Evolutionary conservation across 2,888 invertebrate genomes (phyloP), one percentile per base, ranked within the genome.

Genomic region (Spilarctia lutea): DNA sequence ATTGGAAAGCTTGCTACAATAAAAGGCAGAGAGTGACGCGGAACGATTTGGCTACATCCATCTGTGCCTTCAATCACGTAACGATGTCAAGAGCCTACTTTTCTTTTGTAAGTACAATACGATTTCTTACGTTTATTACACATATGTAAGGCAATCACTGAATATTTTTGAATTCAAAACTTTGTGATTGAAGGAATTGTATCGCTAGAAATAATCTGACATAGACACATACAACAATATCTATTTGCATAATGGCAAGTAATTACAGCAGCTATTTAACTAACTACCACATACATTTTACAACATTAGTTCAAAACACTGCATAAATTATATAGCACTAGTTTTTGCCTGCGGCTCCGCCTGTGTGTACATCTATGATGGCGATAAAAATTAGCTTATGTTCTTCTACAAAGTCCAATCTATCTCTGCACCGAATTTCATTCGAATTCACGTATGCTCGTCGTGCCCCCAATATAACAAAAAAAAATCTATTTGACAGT

Each of bases 1-100:
- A 93, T 93, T 93, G 92, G 90, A 92, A 93, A 91, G 89, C 90
- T 90, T 87, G 90, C 88, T 89, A 91, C 90, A 92, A 91, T 92
- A 91, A 91, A 91, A 90, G 88, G 84, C 88, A 86, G 88, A 86
- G 90, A 88, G 89, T 89, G 90, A 90, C 91, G 86, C 83, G 83
- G 84, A 86, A 85, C 87, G 87, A 85, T 87, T 88, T 85, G 87
- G 84, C 86, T 83, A 81, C 85, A 83, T 85, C 86, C 85, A 84
- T 87, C 88, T 88, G 85, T 83, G 82, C 79, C 82, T 81, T 83
- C 84, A 82, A 83, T 81, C 81, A 77, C 73, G 77, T 81, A 77
- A 81, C 83, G 74, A 85, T 83, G 83, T 83, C 83, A 83, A 82
- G 76, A 83, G 79, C 78, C 78, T 76, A 78, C 79, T 79, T 78